Conservation (phyloP, 35 echinoderm and acorn worm genomes). For the Anneissia japonica region DNA sequence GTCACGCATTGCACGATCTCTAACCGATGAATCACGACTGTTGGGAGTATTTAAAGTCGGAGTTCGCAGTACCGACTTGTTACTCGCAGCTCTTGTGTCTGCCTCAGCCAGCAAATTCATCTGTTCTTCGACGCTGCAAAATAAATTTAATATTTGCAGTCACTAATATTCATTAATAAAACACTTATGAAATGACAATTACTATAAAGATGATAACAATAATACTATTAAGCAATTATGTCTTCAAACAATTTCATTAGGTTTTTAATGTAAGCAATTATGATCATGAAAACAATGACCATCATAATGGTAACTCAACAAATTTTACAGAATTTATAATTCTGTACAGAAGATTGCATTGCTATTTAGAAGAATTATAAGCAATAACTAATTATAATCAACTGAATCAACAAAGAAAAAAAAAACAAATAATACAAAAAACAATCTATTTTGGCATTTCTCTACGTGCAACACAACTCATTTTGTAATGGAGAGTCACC, state of each 20-base stretch:
- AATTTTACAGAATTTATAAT: too few species aligned
- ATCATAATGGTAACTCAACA: not conserved
- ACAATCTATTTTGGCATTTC: too few species aligned
- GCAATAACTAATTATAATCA: too few species aligned
- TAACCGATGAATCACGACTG: conserved; percentile 58
- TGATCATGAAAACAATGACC: not conserved
- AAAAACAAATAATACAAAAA: too few species aligned
- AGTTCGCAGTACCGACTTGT: conserved; percentile 37
- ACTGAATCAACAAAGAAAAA: too few species aligned
- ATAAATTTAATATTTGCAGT: too few species aligned
- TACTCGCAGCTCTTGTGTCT: conserved; percentile 13
- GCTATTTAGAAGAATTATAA: too few species aligned
- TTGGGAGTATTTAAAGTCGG: conserved; percentile 28
- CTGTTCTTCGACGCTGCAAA: conserved; percentile 51
- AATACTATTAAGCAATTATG: not conserved
- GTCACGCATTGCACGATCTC: conserved; percentile 81
- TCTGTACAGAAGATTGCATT: too few species aligned
- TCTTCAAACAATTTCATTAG: not conserved
- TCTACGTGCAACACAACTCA: too few species aligned
- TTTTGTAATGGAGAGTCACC: too few species aligned
- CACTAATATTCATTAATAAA: not conserved
- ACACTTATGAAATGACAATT: not conserved
- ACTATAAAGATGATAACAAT: not conserved
- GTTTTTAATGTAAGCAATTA: not conserved
- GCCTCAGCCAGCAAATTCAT: conserved; percentile 44